Conservation (phyloP, 2,797 vertebrate species). For the Hoplostethus mediterraneus region DNA sequence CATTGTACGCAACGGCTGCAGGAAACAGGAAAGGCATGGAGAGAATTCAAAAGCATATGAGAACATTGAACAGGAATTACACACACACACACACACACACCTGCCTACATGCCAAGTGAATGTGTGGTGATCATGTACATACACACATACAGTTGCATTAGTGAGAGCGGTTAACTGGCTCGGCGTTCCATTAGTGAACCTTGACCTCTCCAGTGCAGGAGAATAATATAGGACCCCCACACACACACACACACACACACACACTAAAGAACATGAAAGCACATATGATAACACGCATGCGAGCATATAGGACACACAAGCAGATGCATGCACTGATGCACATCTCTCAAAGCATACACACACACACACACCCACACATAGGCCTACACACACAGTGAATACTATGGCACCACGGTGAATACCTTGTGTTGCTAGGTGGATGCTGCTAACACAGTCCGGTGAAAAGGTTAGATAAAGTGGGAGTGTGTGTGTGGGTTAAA, state of each 20-base stretch:
- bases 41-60: no score
- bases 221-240: background rate
- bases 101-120: no score
- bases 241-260: background rate
- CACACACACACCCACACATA: slow-evolving; percentile 6
- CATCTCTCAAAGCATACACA: slow-evolving; percentile 8
- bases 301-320: background rate
- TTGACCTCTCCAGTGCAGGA: slow-evolving; percentile 2
- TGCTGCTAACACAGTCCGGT: slow-evolving; percentile 29
- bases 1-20: no score
- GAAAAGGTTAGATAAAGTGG: slow-evolving; percentile 54
- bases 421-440: slow-evolving; percentile 37
- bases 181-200: slow-evolving; percentile 38
- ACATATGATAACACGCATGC: background rate
- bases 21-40: no score
- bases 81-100: no score
- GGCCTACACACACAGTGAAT: slow-evolving; percentile 8
- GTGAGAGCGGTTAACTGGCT: background rate
- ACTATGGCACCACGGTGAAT: slow-evolving; percentile 17
- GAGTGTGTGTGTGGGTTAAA: slow-evolving; percentile 61
- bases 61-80: no score
- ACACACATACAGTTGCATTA: background rate
- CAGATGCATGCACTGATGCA: background rate
- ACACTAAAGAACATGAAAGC: slow-evolving; percentile 1
- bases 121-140: no score